phyloP scores from a whole-genome alignment of 2,888 invertebrate species.

The Drosophila colorata region DNA sequence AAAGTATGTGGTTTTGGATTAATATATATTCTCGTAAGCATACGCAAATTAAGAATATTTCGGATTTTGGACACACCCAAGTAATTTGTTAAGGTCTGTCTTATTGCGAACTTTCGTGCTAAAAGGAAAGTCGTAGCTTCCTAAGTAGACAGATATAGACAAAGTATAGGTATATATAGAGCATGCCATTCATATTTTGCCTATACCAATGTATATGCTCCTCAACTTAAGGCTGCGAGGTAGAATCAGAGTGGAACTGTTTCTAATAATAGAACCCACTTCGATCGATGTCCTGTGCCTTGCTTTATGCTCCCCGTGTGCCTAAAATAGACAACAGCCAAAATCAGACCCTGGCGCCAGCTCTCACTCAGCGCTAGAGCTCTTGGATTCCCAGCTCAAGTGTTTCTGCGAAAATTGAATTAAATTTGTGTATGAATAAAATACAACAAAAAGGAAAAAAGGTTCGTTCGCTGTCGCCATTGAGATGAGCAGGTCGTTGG shows the following conservation, averaged over 20 bases:
- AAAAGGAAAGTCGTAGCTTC: too few species aligned
- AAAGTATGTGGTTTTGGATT: too few species aligned
- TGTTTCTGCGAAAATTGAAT: slow-evolving; percentile 51
- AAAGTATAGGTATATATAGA: background rate
- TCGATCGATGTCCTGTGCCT: slow-evolving; percentile 19
- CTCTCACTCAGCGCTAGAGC: slow-evolving; percentile 1
- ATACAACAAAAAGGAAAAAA: slow-evolving; percentile 4
- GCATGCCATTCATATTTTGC: background rate
- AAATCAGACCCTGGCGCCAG: slow-evolving; percentile 7
- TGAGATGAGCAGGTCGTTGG: slow-evolving; percentile 50
- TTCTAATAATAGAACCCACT: slow-evolving; percentile 30
- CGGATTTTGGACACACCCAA: too few species aligned
- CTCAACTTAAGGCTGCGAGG: slow-evolving; percentile 4
- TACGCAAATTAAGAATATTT: too few species aligned
- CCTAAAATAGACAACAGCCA: slow-evolving; percentile 32
- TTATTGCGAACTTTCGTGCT: too few species aligned
- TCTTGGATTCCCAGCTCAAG: slow-evolving; percentile 40
- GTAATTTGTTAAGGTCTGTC: too few species aligned
- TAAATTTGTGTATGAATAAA: slow-evolving; percentile 53
- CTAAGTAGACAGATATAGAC: background rate
- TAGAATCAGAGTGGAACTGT: slow-evolving; percentile 5
- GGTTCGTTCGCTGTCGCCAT: slow-evolving; percentile 28
- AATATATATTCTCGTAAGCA: too few species aligned
- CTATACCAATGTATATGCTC: background rate
- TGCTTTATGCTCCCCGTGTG: slow-evolving; percentile 17